Evolutionary conservation across 2,113 vertebrate genomes (phyloP).

Genomic region (Microtus oregoni): DNA sequence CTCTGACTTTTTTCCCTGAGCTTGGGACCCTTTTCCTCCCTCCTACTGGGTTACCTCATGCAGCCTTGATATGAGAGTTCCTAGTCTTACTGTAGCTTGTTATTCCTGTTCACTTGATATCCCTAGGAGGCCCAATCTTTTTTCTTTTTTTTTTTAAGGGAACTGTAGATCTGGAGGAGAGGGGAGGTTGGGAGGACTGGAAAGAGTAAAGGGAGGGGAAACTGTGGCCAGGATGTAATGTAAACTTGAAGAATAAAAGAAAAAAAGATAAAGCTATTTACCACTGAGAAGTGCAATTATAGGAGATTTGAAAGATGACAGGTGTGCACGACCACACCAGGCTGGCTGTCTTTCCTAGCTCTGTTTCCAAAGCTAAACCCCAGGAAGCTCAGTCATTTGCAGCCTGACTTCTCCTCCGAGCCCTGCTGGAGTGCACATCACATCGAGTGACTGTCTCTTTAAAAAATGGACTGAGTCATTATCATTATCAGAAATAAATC

Average conservation of each 20-base stretch:
- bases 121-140: not conserved
- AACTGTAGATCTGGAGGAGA: not conserved
- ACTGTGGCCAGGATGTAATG: not conserved
- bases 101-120: not conserved
- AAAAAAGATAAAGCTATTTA: not conserved
- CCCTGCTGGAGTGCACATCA: too few species aligned
- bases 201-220: not conserved
- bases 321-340: not conserved
- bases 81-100: not conserved
- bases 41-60: not conserved
- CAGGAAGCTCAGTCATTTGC: not conserved
- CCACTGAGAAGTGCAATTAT: not conserved
- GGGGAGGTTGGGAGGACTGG: not conserved
- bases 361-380: slow-evolving; percentile 6
- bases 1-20: not conserved
- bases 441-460: not conserved
- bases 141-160: not conserved
- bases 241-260: too few species aligned
- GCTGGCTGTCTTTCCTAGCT: not conserved
- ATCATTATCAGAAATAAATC: slow-evolving; percentile 24
- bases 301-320: not conserved
- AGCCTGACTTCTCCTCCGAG: not conserved
- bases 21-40: not conserved
- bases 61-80: not conserved
- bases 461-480: not conserved